Base-by-base conservation (phyloP, 2,797 vertebrate species). In the Scyliorhinus canicula region DNA sequence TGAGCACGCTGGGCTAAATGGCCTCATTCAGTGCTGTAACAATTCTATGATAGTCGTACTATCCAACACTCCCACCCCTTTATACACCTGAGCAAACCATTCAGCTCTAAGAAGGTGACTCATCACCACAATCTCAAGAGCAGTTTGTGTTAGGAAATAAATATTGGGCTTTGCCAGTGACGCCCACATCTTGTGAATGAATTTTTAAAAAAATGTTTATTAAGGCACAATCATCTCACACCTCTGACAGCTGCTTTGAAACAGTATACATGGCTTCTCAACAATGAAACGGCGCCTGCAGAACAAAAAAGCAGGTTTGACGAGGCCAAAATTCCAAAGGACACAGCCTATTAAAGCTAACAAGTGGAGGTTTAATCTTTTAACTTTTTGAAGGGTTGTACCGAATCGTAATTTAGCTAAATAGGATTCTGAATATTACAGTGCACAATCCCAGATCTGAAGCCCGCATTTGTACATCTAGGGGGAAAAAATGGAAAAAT, bases 241-340 rank as follows among this genome's bases (percentile, higher is more conserved):
- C 12, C 52, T 60, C 16, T 11, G 8, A 19, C 77, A 21, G 40
- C 77, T 82, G 77, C 16, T 91, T 91, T 63, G 50, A 55, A 31
- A 63, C 4, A 63, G n/a, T 24, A 5, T 40, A 0, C 60, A 63
- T 1, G 3, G n/a, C 24, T 28, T 65, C n/a, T 65, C 60, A 65
- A 91, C 26, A 50, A 86, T 11, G 71, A 94, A 4, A 19, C 28
- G 35, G 3, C 24, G 24, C 31, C 35, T 6, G 40, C 28, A 26
- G 57, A 35, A 52, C n/a, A 31, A 69, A 65, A 74, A 94, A 94
- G 69, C 65, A 71, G 93, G 93, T 94, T 94, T n/a, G 67, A n/a
- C 67, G 35, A 52, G 67, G 11, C 12, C 93, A 69, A 94, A 74
- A 94, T 94, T 94, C 93, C 44, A 69, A 50, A 52, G 44, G 86